Base-by-base conservation (phyloP, 2,113 vertebrate species). In the Microcebus jonahi region DNA sequence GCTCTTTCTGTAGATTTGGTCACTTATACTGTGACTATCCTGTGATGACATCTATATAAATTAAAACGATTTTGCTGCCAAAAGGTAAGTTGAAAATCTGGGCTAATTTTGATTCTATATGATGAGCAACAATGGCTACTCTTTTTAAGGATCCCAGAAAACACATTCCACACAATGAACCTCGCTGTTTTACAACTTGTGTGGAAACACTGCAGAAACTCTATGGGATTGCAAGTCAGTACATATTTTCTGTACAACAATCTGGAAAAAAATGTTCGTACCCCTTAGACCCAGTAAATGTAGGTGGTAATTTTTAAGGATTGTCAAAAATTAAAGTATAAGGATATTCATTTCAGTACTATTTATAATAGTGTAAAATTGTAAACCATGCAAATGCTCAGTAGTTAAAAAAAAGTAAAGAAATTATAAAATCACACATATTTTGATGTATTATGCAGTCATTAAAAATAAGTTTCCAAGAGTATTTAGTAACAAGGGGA, bases 401-500 rank as follows among this genome's bases (percentile, higher is more conserved):
- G 36, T 61, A 13, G n/a, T 91, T 61, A 53, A 85, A 73, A 90
- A 80, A 88, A 59, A 94, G 65, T 88, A 93, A 91, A 94, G 85
- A 91, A 90, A 89, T 68, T 93, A 63, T 91, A 89, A 95, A 96
- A 82, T 23, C n/a, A 81, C 84, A 67, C 63, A 73, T 84, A 90
- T 82, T 93, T 96, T 87, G 55, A 84, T 77, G 34, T 95, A 87
- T 91, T 91, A 91, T 96, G 3, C 2, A 96, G 73, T 63, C 79
- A 96, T 95, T 92, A 94, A 96, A 95, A 97, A 92, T 93, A 85
- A 14, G 13, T 95, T 96, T 83, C 48, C 80, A 82, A 95, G 63
- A 95, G 79, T 87, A 95, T 97, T 96, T 96, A 95, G 75, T 80
- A 90, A 91, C 57, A 77, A 81, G 34, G 20, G 6, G 73, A 68